Evolutionary conservation across 2,797 vertebrate genomes (phyloP).

Genomic region (Acipenser transmontanus): DNA sequence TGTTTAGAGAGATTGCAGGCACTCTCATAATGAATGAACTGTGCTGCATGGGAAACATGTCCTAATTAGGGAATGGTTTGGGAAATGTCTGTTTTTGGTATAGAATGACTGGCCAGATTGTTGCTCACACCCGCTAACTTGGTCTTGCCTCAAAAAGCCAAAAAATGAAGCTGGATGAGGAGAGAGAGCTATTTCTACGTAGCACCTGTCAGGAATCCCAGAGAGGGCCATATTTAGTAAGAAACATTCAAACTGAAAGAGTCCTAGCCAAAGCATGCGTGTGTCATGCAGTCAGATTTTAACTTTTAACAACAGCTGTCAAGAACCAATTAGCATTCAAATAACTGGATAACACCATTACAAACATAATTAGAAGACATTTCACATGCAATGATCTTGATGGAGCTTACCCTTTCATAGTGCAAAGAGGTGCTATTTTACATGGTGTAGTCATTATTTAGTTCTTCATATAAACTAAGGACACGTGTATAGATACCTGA

Average conservation of each 20-base stretch:
- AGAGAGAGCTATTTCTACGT: conserved; percentile 26
- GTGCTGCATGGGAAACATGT: conserved; percentile 69
- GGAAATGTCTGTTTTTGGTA: conserved; percentile 68
- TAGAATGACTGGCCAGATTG: conserved; percentile 44
- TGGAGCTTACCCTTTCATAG: too few relatives aligned
- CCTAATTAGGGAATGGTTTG: conserved; percentile 88
- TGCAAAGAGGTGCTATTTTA: too few relatives aligned
- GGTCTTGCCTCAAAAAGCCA: conserved; percentile 20
- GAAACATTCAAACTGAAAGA: conserved; percentile 53
- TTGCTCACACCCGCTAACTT: conserved; percentile 38
- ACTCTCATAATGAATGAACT: conserved; percentile 49
- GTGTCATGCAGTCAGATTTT: conserved; percentile 21
- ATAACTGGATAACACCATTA: not conserved
- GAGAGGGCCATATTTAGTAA: conserved; percentile 80
- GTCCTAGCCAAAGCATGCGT: conserved; percentile 13
- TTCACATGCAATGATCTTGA: too few relatives aligned
- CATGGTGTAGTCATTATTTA: too few relatives aligned
- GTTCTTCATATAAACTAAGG: too few relatives aligned
- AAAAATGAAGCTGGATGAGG: conserved; percentile 15
- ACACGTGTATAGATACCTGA: too few relatives aligned
- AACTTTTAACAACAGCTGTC: not conserved
- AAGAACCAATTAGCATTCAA: not conserved
- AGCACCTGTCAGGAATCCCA: conserved; percentile 40
- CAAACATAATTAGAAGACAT: too few relatives aligned
- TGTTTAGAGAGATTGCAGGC: too few relatives aligned